Conservation (phyloP, 92 coral and sea anemone species). For the Porites rus region DNA sequence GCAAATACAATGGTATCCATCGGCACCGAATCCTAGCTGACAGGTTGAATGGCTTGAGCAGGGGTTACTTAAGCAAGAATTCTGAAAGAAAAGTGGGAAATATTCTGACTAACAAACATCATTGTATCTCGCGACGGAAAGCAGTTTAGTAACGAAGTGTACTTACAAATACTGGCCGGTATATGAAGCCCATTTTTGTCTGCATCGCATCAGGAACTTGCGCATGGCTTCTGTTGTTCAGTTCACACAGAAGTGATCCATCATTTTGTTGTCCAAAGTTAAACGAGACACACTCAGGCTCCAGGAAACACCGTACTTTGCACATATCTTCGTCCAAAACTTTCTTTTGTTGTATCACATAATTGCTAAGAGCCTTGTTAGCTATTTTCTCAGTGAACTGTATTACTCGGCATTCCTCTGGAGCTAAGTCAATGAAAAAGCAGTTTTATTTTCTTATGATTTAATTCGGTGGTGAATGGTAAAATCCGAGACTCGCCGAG, state of each 20-base stretch:
- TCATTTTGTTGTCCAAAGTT: slow-evolving; percentile 2
- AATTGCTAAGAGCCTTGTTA: slow-evolving; percentile 1
- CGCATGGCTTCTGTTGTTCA: neutral
- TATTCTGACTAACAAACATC: no score
- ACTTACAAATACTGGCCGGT: neutral
- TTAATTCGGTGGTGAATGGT: no score
- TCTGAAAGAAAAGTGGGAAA: neutral
- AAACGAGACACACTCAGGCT: slow-evolving; percentile 7
- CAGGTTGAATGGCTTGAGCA: neutral
- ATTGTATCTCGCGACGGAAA: no score
- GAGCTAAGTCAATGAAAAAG: no score
- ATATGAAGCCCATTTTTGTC: slow-evolving; percentile 1
- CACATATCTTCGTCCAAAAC: neutral
- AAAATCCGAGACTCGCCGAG: no score
- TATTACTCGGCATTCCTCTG: slow-evolving; percentile 9
- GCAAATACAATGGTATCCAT: neutral
- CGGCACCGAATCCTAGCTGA: neutral
- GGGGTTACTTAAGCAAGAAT: neutral
- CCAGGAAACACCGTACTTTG: slow-evolving; percentile 5
- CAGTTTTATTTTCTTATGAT: no score
- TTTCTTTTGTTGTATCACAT: neutral
- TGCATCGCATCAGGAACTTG: neutral
- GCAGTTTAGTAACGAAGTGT: neutral
- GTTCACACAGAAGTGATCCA: slow-evolving; percentile 9
- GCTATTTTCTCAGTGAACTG: neutral